phyloP scores from a whole-genome alignment of 2,888 invertebrate species.

The Girardia tigrina region DNA sequence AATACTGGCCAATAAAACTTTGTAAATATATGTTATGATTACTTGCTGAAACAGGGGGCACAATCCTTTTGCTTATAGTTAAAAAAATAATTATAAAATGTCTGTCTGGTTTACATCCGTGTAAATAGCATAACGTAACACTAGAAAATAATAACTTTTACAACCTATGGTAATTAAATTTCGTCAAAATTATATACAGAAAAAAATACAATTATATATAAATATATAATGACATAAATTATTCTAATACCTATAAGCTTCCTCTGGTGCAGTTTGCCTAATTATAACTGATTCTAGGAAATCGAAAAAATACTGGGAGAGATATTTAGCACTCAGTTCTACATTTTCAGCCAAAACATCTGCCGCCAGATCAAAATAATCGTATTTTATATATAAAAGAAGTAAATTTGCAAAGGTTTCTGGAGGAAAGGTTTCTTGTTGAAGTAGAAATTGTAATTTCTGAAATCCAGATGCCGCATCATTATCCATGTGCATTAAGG shows the following conservation, averaged over 20 bases:
- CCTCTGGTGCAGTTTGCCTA: constrained; percentile 85
- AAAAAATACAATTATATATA: no score
- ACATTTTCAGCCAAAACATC: constrained; percentile 93
- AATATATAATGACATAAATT: no score
- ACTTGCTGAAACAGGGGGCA: no score
- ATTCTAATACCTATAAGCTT: constrained; percentile 66
- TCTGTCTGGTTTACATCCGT: no score
- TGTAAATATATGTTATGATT: no score
- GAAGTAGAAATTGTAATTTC: constrained; percentile 76
- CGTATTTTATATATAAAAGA: constrained; percentile 84
- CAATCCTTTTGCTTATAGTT: no score
- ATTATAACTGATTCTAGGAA: constrained; percentile 90
- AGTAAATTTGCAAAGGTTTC: constrained; percentile 92
- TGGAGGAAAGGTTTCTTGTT: constrained; percentile 86
- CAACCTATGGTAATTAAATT: no score
- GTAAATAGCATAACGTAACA: no score
- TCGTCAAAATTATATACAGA: no score
- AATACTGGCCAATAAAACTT: no score
- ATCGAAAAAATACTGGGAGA: constrained; percentile 77
- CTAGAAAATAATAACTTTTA: no score
- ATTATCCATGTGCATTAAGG: constrained; percentile 72
- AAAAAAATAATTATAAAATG: no score
- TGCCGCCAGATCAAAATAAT: constrained; percentile 89
- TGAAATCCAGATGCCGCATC: constrained; percentile 84
- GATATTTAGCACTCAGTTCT: constrained; percentile 80